Conservation (phyloP, 2,113 vertebrate genomes). For the Ptyas mucosa region DNA sequence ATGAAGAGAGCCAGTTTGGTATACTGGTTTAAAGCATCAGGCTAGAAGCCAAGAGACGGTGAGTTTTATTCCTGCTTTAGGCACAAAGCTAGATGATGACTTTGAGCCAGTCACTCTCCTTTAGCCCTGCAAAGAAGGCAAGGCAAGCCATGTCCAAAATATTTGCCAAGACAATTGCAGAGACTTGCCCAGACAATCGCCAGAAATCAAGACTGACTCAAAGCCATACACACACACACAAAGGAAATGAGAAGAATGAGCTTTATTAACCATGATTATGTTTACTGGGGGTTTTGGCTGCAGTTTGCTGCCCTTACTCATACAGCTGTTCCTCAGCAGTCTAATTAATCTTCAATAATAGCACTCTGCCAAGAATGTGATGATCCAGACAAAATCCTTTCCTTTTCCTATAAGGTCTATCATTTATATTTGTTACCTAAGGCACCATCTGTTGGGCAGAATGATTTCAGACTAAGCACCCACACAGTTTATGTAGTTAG, state of each 20-base stretch:
- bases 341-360: conserved; percentile 19
- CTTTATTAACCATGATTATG: not conserved
- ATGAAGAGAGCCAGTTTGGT: not conserved
- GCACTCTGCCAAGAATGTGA: not conserved
- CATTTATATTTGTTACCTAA: not conserved
- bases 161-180: not conserved
- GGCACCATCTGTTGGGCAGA: not conserved
- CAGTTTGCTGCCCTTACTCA: conserved; percentile 8
- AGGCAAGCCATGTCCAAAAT: not conserved
- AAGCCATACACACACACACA: not conserved
- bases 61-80: not conserved
- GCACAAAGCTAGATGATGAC: not conserved
- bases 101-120: not conserved
- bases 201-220: not conserved
- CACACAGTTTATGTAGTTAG: not conserved
- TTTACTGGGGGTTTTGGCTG: not conserved
- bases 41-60: not conserved
- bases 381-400: not conserved
- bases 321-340: conserved; percentile 6
- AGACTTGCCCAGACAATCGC: not conserved
- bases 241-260: not conserved
- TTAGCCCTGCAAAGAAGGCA: not conserved
- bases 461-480: not conserved
- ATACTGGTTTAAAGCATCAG: not conserved
- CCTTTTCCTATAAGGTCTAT: conserved; percentile 13